phyloP scores from a whole-genome alignment of 2,888 invertebrate species.

The Heliconius hortense region DNA sequence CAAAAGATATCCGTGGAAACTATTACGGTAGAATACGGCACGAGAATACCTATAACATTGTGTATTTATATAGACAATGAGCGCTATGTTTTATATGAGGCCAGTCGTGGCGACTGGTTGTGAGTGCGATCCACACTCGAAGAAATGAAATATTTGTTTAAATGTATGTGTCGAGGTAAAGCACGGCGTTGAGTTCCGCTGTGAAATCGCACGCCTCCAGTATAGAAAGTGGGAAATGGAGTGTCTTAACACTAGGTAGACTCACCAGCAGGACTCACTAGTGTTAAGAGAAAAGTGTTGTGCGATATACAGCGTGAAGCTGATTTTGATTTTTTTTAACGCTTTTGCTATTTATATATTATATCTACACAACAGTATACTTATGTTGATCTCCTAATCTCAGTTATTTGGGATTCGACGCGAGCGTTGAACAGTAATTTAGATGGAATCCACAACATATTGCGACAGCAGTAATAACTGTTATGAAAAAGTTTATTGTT shows the following conservation, averaged over 20 bases:
- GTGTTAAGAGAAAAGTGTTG: too few relatives aligned
- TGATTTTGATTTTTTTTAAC: too few relatives aligned
- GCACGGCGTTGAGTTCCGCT: too few relatives aligned
- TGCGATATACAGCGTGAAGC: too few relatives aligned
- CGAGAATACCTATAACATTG: constrained; percentile 55
- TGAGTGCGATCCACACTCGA: too few relatives aligned
- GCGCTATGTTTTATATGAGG: constrained; percentile 10
- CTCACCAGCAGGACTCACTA: too few relatives aligned
- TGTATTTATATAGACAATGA: constrained; percentile 48
- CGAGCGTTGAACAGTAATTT: constrained; percentile 22
- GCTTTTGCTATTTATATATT: neutral
- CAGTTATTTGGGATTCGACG: constrained; percentile 27
- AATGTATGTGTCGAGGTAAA: too few relatives aligned
- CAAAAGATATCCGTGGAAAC: constrained; percentile 61
- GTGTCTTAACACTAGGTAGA: too few relatives aligned
- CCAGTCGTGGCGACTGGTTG: too few relatives aligned
- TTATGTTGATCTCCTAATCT: constrained; percentile 16
- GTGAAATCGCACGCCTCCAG: too few relatives aligned
- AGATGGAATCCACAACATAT: constrained; percentile 18
- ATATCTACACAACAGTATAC: constrained; percentile 5
- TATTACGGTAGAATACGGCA: constrained; percentile 51
- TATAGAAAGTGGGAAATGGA: too few relatives aligned
- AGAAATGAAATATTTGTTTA: too few relatives aligned
- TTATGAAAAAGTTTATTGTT: constrained; percentile 22
- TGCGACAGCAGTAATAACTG: constrained; percentile 24